Percentiles rank a stretch among this genome's conserved stretches.
Conservation (phyloP, 2,888 invertebrate species). For the Cataglyphis rosenhaueri region DNA sequence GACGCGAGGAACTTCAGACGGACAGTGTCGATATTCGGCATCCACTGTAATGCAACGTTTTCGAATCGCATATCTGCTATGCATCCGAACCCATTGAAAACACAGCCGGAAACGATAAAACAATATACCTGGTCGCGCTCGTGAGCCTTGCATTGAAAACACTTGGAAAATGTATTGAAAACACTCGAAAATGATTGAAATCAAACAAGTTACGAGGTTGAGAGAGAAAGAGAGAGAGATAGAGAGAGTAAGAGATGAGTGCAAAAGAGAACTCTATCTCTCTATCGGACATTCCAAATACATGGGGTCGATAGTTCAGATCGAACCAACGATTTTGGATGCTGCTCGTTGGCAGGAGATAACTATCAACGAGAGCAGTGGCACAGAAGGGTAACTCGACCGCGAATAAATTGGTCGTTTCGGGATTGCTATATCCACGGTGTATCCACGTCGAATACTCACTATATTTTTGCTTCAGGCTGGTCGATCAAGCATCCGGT, state of each 20-base stretch:
- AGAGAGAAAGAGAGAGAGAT: constrained; percentile 21
- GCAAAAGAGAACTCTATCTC: constrained; percentile 54
- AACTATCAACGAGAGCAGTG: constrained; percentile 59
- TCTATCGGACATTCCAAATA: constrained; percentile 51
- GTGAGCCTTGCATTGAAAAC: constrained; percentile 59
- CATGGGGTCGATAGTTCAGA: constrained; percentile 44
- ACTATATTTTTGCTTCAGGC: constrained; percentile 50
- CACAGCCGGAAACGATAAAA: constrained; percentile 70
- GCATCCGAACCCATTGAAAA: constrained; percentile 64
- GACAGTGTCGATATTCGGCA: constrained; percentile 9
- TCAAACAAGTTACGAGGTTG: constrained; percentile 71
- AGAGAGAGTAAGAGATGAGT: constrained; percentile 7
- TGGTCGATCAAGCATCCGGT: constrained; percentile 46
- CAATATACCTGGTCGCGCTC: constrained; percentile 63
- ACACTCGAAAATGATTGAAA: constrained; percentile 74
- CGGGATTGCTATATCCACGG: constrained; percentile 43
- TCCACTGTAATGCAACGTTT: constrained; percentile 65
- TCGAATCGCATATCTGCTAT: constrained; percentile 66
- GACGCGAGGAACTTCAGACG: constrained; percentile 50
- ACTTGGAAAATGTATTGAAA: constrained; percentile 73
- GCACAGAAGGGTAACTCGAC: constrained; percentile 58
- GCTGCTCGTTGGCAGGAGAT: constrained; percentile 55
- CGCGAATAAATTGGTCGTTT: constrained; percentile 63
- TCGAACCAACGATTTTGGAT: constrained; percentile 61
- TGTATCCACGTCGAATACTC: constrained; percentile 52